phyloP scores from a whole-genome alignment of 2,113 vertebrate species.

The Brevimyrus niger region DNA sequence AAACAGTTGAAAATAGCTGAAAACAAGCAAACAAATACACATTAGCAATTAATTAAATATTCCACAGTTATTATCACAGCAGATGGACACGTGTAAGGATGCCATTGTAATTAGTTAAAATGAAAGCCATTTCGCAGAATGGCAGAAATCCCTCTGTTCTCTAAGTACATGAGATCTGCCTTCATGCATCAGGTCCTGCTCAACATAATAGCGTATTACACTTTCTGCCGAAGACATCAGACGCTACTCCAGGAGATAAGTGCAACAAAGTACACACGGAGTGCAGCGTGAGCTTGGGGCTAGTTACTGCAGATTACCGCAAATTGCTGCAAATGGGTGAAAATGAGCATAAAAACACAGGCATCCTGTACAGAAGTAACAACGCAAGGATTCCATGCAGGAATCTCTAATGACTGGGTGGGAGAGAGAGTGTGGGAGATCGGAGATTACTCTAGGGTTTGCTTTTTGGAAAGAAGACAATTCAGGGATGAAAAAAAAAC shows the following conservation, averaged over 20 bases:
- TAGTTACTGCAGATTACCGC: neutral
- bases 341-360: neutral
- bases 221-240: neutral
- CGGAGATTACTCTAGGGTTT: neutral
- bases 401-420: neutral
- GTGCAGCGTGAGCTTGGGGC: neutral
- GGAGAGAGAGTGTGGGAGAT: neutral
- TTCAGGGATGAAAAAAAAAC: neutral
- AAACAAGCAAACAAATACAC: neutral
- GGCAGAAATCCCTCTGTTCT: neutral
- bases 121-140: neutral
- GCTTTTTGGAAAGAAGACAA: neutral
- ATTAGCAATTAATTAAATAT: neutral
- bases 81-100: neutral
- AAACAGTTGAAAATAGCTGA: neutral
- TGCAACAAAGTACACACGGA: neutral
- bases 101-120: neutral
- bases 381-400: neutral
- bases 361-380: neutral
- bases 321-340: neutral
- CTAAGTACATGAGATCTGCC: neutral
- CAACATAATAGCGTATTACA: neutral
- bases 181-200: neutral
- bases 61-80: neutral
- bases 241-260: neutral